Conservation (phyloP, 2,888 invertebrate species). For the Alcis repandata region DNA sequence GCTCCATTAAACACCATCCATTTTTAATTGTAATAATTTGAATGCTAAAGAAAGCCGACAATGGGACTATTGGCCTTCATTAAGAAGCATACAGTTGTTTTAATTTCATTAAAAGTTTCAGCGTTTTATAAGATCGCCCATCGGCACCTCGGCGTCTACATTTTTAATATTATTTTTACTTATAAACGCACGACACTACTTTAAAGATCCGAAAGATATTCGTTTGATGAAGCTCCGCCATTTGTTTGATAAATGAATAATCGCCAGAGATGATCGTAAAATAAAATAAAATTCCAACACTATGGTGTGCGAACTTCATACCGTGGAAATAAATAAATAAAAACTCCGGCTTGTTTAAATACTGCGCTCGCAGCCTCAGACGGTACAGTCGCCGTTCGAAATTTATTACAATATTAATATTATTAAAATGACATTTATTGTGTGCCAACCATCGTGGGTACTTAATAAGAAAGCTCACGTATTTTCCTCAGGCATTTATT, state of each 20-base stretch:
- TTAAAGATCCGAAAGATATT: conserved; percentile 65
- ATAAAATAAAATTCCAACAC: conserved; percentile 59
- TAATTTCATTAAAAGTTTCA: conserved; percentile 43
- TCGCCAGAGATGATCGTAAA: conserved; percentile 60
- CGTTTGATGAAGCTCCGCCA: conserved; percentile 74
- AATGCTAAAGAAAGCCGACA: conserved; percentile 6
- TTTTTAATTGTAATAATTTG: neutral
- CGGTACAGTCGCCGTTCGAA: conserved; percentile 60
- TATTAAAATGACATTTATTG: conserved; percentile 65
- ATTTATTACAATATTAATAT: conserved; percentile 66
- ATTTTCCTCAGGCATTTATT: conserved; percentile 30
- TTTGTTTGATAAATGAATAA: conserved; percentile 78
- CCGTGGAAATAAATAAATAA: conserved; percentile 71
- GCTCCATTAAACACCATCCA: neutral
- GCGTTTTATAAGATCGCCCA: conserved; percentile 44
- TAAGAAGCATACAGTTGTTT: conserved; percentile 25
- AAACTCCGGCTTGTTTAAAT: conserved; percentile 61
- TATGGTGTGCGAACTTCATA: conserved; percentile 67
- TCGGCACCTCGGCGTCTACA: conserved; percentile 52
- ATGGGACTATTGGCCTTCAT: conserved; percentile 21
- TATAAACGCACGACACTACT: conserved; percentile 48
- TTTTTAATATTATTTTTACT: conserved; percentile 69
- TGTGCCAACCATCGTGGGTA: conserved; percentile 48
- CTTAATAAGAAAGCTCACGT: conserved; percentile 39
- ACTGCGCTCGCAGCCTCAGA: conserved; percentile 54